Evolutionary conservation across 2,888 invertebrate genomes (phyloP).

Genomic region (Lydus trimaculatus): DNA sequence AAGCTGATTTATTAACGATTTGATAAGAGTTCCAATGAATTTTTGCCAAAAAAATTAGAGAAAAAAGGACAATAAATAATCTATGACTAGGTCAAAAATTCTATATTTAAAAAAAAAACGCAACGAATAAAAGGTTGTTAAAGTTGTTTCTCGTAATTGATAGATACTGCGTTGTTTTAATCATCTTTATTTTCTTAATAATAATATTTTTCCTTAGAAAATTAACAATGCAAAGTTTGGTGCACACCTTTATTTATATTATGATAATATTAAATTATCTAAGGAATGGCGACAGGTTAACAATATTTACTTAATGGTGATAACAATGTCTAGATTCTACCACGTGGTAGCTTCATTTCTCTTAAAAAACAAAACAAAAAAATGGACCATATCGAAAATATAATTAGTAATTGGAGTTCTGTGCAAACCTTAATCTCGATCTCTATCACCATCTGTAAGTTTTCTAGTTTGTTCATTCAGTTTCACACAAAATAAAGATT

Average conservation of each 20-base stretch:
- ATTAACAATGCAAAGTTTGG: constrained; percentile 19
- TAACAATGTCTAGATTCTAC: constrained; percentile 21
- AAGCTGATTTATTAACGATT: not conserved
- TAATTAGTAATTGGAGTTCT: too few species aligned
- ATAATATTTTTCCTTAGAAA: constrained; percentile 2
- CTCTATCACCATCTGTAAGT: too few species aligned
- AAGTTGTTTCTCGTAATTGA: not conserved
- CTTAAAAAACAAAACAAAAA: too few species aligned
- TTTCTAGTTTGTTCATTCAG: too few species aligned
- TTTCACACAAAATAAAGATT: too few species aligned
- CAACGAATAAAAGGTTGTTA: too few species aligned
- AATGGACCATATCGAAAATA: too few species aligned
- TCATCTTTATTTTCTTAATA: not conserved
- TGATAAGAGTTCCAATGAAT: not conserved
- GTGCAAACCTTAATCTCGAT: not conserved
- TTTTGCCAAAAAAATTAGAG: not conserved
- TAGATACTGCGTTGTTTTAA: not conserved
- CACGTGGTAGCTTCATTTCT: constrained; percentile 13
- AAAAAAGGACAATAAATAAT: not conserved
- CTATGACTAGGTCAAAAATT: not conserved
- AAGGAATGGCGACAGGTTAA: constrained; percentile 36
- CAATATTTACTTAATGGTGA: constrained; percentile 29
- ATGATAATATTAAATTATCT: constrained; percentile 31
- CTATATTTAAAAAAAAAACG: too few species aligned
- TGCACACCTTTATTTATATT: constrained; percentile 30